Evolutionary conservation across 2,113 vertebrate species (phyloP).

Genomic region (Prionailurus viverrinus): DNA sequence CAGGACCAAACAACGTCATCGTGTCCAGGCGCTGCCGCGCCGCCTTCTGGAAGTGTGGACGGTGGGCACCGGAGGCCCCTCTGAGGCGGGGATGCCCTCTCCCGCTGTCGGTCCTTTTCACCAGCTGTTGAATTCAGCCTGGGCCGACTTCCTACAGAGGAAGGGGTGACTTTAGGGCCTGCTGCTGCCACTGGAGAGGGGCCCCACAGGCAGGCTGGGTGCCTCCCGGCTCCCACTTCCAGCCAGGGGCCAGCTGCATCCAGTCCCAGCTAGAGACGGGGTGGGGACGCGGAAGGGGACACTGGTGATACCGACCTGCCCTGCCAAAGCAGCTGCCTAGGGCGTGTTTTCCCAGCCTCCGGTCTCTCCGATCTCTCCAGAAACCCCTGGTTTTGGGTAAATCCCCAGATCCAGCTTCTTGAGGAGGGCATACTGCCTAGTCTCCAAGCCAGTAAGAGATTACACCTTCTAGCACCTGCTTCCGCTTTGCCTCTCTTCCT

Average conservation of each 20-base stretch:
- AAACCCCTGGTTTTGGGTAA: background rate
- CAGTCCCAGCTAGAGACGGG: background rate
- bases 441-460: background rate
- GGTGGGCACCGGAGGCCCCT: background rate
- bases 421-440: background rate
- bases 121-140: background rate
- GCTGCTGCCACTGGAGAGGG: background rate
- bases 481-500: background rate
- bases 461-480: background rate
- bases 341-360: background rate
- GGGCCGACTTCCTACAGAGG: conserved; percentile 29
- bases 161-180: background rate
- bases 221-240: background rate
- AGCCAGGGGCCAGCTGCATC: background rate
- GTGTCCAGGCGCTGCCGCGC: rapidly evolving
- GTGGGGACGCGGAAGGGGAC: rapidly evolving
- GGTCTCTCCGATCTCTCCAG: background rate
- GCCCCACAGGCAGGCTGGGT: background rate
- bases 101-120: background rate
- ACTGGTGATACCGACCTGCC: background rate
- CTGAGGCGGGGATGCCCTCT: background rate
- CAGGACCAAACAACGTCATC: background rate
- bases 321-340: background rate
- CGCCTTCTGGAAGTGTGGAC: background rate
- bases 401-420: background rate